phyloP scores from a whole-genome alignment of 2,113 vertebrate genomes.

The Aphyosemion australe region DNA sequence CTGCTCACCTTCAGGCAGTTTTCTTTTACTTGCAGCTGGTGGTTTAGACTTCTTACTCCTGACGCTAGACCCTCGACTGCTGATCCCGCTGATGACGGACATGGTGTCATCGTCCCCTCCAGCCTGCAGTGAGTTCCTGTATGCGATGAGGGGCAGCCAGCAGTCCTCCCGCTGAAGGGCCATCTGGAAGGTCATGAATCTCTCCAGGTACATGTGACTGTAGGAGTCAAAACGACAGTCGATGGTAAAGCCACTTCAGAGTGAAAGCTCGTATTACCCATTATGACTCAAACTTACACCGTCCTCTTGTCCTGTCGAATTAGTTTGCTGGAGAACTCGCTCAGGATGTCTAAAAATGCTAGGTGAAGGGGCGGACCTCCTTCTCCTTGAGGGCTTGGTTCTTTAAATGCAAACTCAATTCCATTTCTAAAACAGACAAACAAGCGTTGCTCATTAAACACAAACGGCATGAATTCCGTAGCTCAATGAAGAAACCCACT shows the following conservation, averaged over 20 bases:
- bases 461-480: background rate
- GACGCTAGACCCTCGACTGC: constrained; percentile 88
- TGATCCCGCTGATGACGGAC: constrained; percentile 95
- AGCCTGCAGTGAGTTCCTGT: constrained; percentile 92
- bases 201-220: constrained; percentile 96
- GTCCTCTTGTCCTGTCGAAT: constrained; percentile 97
- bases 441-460: background rate
- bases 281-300: constrained; percentile 85
- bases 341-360: constrained; percentile 94
- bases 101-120: constrained; percentile 94
- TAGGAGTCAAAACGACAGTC: constrained; percentile 11
- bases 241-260: constrained; percentile 10
- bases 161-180: constrained; percentile 95
- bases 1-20: constrained; percentile 88
- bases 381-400: constrained; percentile 94
- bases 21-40: constrained; percentile 88
- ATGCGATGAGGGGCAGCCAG: constrained; percentile 97
- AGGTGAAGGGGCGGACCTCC: constrained; percentile 91
- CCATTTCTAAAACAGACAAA: constrained; percentile 83
- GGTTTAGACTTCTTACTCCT: constrained; percentile 93
- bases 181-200: constrained; percentile 99
- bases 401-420: constrained; percentile 98
- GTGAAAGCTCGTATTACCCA: background rate
- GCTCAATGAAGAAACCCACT: constrained; percentile 38
- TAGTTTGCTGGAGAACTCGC: constrained; percentile 97